These are phyloP conservation scores for Macaria liturata DNA, from an alignment of 2,888 invertebrate genomes.

Conservation along the genomic window DNA sequence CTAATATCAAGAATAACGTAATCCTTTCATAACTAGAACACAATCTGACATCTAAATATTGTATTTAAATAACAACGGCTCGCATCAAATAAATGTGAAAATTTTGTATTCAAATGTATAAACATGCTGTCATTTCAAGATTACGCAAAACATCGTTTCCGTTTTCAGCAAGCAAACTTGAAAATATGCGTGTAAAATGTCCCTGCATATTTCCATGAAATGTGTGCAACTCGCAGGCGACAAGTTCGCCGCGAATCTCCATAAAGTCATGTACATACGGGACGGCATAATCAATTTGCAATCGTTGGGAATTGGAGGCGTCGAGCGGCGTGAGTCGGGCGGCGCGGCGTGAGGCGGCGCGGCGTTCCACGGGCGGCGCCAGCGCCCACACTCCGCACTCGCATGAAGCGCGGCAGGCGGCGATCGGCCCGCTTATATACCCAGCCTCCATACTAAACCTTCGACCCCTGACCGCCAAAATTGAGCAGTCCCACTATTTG, in stretches of 20 bases:
- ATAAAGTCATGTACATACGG: constrained; percentile 41
- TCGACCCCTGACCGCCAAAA: constrained; percentile 21
- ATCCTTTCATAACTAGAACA: constrained; percentile 8
- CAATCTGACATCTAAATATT: too few species aligned
- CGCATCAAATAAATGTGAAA: too few species aligned
- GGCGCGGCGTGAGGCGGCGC: constrained; percentile 10
- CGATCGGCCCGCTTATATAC: constrained; percentile 39
- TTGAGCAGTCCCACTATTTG: constrained; percentile 31
- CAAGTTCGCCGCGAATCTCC: constrained; percentile 38
- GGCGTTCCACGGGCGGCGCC: constrained; percentile 23
- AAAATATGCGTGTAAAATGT: too few species aligned
- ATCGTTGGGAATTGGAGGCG: constrained; percentile 20
- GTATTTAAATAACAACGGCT: too few species aligned
- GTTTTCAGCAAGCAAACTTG: too few species aligned
- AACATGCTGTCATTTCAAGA: too few species aligned
- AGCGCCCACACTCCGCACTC: constrained; percentile 46
- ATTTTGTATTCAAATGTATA: too few species aligned
- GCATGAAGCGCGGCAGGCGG: constrained; percentile 41
- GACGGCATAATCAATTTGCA: constrained; percentile 30
- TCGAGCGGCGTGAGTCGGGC: constrained; percentile 12
- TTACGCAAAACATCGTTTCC: too few species aligned
- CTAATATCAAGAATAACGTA: constrained; percentile 9
- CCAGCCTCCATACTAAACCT: constrained; percentile 38
- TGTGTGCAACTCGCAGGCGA: constrained; percentile 4
- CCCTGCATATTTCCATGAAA: constrained; percentile 6